Base-by-base conservation (phyloP, 2,888 invertebrate species). In the Athalia circularis region DNA sequence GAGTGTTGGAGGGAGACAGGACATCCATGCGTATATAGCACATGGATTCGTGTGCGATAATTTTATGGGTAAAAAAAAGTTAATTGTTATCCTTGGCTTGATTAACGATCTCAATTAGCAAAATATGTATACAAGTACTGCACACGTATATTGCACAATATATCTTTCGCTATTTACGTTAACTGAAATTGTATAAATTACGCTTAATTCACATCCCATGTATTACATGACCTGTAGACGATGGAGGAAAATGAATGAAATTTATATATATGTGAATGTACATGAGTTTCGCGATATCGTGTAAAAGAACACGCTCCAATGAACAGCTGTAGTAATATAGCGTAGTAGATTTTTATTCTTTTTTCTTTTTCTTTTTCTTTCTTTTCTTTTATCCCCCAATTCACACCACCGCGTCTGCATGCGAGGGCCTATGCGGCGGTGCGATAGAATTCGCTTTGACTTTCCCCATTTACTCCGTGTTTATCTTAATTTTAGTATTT, bases 221-320 rank as follows among this genome's bases (percentile, higher is more conserved):
- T 72, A 47, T 59, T 50, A 9, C 52, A 52, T 11, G 52, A 11
- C 11, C 13, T 7, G 11, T 7, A 15, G 61, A 13, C 15, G 13
- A 13, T 13, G 8, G 13, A 4, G 45, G 62, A 61, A 77, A 77
- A 61, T 68, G 77, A 77, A 77, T 77, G 77, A 77, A 77, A 77
- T 77, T 77, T 68, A 77, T 77, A 70, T 77, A 77, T 61, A 59
- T 50, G n/a, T n/a, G n/a, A n/a, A n/a, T n/a, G 54, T 3, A 54
- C 3, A 11, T 4, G 9, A n/a, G 11, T 9, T 9, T n/a, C 7
- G 72, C 15, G 13, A 59, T 77, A 61, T 68, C 77, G 77, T 77
- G n/a, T 52, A 62, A 62, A 77, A 61, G 61, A 61, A 50, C 48
- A 77, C 77, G 77, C 77, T 77, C 62, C 68, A 77, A 65, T n/a